These are phyloP conservation scores for Macropodus opercularis DNA, from an alignment of 2,797 vertebrate genomes.

Conservation along the genomic window DNA sequence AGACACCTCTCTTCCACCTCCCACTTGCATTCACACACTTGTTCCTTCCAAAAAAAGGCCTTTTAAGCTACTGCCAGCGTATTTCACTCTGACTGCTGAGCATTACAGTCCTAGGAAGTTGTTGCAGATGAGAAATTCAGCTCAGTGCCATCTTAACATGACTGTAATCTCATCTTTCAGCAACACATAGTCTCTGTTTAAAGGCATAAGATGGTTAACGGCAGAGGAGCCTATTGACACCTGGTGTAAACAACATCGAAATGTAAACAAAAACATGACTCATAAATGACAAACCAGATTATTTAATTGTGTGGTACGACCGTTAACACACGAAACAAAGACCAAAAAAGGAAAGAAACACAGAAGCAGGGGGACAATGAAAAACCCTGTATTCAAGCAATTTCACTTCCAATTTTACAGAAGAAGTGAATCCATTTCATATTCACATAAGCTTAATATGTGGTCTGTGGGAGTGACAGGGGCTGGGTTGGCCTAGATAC, in stretches of 20 bases:
- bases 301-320: constrained; percentile 4
- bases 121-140: constrained; percentile 31
- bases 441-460: constrained; percentile 69
- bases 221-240: constrained; percentile 4
- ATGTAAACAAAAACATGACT: constrained; percentile 23
- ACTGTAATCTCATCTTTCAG: constrained; percentile 40
- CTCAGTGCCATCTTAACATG: constrained; percentile 35
- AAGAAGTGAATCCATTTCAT: constrained; percentile 72
- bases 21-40: constrained; percentile 28
- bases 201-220: constrained; percentile 3
- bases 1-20: constrained; percentile 23
- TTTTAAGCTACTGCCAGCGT: constrained; percentile 4
- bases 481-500: constrained; percentile 78
- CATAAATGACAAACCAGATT: constrained; percentile 19
- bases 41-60: constrained; percentile 20
- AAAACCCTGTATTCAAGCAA: constrained; percentile 55
- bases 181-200: constrained; percentile 17
- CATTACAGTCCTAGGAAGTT: constrained; percentile 18
- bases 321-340: constrained; percentile 19
- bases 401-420: constrained; percentile 57
- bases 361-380: constrained; percentile 33
- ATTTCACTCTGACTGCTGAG: constrained; percentile 14
- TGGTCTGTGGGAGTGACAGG: constrained; percentile 78
- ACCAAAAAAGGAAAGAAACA: constrained; percentile 21
- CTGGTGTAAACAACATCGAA: too few relatives aligned